These are phyloP conservation scores for Ferrisia virgata DNA, from an alignment of 2,888 invertebrate species.

Conservation along the genomic window DNA sequence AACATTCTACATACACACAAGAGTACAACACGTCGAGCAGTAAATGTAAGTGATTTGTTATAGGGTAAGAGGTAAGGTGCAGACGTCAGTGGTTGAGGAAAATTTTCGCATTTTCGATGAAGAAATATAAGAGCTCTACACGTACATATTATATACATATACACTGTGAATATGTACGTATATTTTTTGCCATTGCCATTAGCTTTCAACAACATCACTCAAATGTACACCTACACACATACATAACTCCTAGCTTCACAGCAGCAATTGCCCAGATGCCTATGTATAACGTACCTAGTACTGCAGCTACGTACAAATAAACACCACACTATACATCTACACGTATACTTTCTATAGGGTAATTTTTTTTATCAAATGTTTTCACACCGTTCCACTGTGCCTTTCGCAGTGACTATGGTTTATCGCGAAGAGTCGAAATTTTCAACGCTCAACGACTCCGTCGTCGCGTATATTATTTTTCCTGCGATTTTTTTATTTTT, in stretches of 20 bases:
- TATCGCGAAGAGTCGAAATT: not conserved
- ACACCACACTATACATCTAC: too few species aligned
- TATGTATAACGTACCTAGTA: too few species aligned
- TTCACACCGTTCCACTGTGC: not conserved
- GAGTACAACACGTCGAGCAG: not conserved
- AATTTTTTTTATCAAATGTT: not conserved
- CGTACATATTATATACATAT: too few species aligned
- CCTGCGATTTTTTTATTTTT: not conserved
- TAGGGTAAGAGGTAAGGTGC: not conserved
- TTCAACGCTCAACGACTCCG: not conserved
- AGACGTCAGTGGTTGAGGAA: not conserved
- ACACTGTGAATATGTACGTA: not conserved
- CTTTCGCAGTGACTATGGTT: not conserved
- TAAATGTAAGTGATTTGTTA: not conserved
- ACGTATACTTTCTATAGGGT: not conserved
- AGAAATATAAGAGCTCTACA: not conserved
- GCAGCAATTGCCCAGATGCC: too few species aligned
- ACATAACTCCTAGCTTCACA: too few species aligned
- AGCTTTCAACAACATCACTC: not conserved
- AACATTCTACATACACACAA: too few species aligned
- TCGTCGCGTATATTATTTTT: not conserved
- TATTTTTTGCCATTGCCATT: constrained; percentile 8
- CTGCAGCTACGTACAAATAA: too few species aligned
- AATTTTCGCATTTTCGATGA: not conserved
- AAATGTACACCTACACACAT: too few species aligned